Evolutionary conservation across 2,888 invertebrate species (phyloP), one percentile per base, ranked within the genome.

Genomic region (Cepaea hortensis): DNA sequence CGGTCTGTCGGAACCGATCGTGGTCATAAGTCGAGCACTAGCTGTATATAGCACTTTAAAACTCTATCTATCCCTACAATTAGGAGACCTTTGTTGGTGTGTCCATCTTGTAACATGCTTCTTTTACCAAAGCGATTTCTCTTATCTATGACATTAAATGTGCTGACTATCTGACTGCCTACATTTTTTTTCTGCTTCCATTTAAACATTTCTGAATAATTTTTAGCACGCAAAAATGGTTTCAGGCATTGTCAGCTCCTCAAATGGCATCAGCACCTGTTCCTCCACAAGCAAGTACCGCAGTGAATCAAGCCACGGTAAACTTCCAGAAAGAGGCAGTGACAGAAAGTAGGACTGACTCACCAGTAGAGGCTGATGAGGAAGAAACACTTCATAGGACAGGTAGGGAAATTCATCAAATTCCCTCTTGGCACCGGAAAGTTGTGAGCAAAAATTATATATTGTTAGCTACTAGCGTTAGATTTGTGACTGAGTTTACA

Each of bases 371-470:
- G 18, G 81, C 87, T 50, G 87, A 85, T 48, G 79, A 88, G 13
- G 90, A 91, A 23, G 91, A 90, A 48, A 88, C 88, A 3, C 85
- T 90, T 2, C 89, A 90, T 46, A 91, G 89, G 85, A 90, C 90
- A 89, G 91, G 91, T 91, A 86, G 81, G 90, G 18, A 46, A 79
- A n/a, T 50, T 55, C 6, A 55, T 55, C 55, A 9, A 9, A 6
- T 55, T 55, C 55, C 68, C 18, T n/a, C 68, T 68, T n/a, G 11
- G 68, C 18, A 3, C 68, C 5, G 2, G 13, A 15, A 18, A 15
- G 65, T 65, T 65, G 18, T 13, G 65, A 65, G 18, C 65, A 35
- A 35, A 35, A 35, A 35, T 35, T 35, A 35, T 35, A 35, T 35
- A 35, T 35, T 1, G 35, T 35, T 13, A 9, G 18, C 65, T 65